phyloP scores from a whole-genome alignment of 2,888 invertebrate genomes.

The Polia nebulosa region DNA sequence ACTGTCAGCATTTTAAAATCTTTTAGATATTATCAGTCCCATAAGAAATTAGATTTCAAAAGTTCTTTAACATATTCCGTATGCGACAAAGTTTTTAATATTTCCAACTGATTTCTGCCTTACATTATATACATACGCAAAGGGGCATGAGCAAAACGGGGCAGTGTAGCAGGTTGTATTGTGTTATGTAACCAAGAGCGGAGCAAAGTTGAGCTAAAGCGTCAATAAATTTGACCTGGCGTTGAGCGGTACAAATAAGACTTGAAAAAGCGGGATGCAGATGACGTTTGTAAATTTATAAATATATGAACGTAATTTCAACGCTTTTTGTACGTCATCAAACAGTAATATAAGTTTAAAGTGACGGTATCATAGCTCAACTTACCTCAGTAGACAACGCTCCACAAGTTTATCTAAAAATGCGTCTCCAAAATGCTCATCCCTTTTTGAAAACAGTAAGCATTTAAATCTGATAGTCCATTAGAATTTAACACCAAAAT shows the following conservation, averaged over 20 bases:
- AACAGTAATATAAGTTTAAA: constrained; percentile 15
- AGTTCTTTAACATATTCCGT: no score
- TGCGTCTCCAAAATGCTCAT: background rate
- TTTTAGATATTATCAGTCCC: background rate
- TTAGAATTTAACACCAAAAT: no score
- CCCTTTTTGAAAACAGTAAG: background rate
- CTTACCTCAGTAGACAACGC: background rate
- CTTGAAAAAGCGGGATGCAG: background rate
- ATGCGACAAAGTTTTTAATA: no score
- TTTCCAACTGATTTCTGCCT: background rate
- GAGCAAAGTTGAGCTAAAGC: constrained; percentile 18
- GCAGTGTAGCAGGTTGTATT: constrained; percentile 21
- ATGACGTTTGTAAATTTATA: background rate
- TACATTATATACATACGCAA: background rate
- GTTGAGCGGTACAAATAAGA: constrained; percentile 16
- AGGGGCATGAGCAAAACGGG: background rate
- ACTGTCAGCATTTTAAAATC: background rate
- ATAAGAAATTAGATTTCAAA: no score
- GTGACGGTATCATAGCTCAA: constrained; percentile 10
- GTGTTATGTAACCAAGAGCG: constrained; percentile 8
- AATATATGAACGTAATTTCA: background rate
- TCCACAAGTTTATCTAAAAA: background rate
- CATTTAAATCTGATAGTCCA: no score
- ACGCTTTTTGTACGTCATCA: constrained; percentile 14
- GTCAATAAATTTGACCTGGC: no score